phyloP scores from a whole-genome alignment of 2,888 invertebrate genomes.

The Trissolcus japonicus region DNA sequence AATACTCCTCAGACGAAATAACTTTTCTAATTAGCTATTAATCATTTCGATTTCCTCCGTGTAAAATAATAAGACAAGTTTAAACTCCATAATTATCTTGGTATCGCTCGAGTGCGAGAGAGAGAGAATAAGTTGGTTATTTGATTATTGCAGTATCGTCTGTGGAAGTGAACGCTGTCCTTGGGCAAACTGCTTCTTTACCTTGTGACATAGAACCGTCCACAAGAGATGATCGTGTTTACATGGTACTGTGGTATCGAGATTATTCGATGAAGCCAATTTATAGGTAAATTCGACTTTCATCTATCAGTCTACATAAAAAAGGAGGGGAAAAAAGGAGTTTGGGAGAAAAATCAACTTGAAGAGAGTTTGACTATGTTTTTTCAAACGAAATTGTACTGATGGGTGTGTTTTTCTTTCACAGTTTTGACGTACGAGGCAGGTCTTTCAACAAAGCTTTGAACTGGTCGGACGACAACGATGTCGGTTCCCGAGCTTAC shows the following conservation, averaged over 20 bases:
- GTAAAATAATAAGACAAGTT: constrained; percentile 38
- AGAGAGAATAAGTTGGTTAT: constrained; percentile 28
- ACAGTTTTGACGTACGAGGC: constrained; percentile 78
- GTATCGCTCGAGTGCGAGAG: not conserved
- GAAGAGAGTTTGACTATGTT: too few relatives aligned
- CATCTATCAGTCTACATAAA: not conserved
- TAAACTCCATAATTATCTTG: constrained; percentile 29
- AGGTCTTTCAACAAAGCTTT: constrained; percentile 77
- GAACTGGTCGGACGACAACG: constrained; percentile 77
- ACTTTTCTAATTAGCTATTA: constrained; percentile 30
- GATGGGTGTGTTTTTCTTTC: constrained; percentile 23
- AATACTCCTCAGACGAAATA: constrained; percentile 5
- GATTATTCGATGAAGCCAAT: constrained; percentile 91
- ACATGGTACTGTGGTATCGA: constrained; percentile 95
- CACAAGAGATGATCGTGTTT: constrained; percentile 89
- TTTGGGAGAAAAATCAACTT: too few relatives aligned
- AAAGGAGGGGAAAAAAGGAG: too few relatives aligned
- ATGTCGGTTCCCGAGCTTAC: constrained; percentile 77
- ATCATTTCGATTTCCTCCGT: constrained; percentile 16
- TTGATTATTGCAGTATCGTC: constrained; percentile 79
- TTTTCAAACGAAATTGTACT: not conserved
- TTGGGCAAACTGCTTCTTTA: constrained; percentile 88
- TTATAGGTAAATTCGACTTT: constrained; percentile 83
- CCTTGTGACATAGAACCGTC: constrained; percentile 93
- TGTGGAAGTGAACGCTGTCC: constrained; percentile 87